These are phyloP conservation scores for Aurelia aurita DNA, from an alignment of 30 jellyfish, hydroid and myxozoan genomes.

Conservation along the genomic window DNA sequence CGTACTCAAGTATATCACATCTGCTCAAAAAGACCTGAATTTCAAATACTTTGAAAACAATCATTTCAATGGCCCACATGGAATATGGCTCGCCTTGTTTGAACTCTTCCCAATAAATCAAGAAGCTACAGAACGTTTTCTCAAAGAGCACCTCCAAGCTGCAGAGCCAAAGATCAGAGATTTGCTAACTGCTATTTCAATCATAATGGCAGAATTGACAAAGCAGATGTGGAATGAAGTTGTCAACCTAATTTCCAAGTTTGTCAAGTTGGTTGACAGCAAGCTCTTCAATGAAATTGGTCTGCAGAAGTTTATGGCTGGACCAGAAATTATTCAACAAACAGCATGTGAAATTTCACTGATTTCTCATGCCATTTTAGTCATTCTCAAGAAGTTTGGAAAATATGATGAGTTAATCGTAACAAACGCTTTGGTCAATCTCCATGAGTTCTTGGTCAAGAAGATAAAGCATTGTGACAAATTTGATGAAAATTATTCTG, in stretches of 20 bases:
- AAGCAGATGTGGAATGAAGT: neutral
- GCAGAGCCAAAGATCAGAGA: no score
- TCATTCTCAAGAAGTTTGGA: neutral
- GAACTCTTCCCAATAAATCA: no score
- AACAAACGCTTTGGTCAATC: neutral
- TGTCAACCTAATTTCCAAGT: neutral
- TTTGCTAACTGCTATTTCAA: no score
- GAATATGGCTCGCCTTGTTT: no score
- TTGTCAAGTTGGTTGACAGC: neutral
- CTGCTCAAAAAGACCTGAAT: no score
- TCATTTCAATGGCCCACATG: no score
- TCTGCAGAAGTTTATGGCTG: neutral
- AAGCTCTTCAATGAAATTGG: neutral
- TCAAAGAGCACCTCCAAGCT: no score
- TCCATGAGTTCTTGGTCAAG: neutral
- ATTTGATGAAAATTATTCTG: neutral
- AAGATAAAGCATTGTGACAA: neutral
- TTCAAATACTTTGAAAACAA: no score
- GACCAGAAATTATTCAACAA: neutral
- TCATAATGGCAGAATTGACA: no score
- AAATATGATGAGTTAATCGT: neutral
- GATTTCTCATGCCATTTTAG: constrained; percentile 28
- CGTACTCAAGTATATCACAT: no score
- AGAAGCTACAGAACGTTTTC: no score
- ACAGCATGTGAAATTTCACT: constrained; percentile 4